Evolutionary conservation across 1,140 invertebrate genomes (phyloP), one percentile per base, ranked within the genome.

Genomic region (Ephestia elutella): DNA sequence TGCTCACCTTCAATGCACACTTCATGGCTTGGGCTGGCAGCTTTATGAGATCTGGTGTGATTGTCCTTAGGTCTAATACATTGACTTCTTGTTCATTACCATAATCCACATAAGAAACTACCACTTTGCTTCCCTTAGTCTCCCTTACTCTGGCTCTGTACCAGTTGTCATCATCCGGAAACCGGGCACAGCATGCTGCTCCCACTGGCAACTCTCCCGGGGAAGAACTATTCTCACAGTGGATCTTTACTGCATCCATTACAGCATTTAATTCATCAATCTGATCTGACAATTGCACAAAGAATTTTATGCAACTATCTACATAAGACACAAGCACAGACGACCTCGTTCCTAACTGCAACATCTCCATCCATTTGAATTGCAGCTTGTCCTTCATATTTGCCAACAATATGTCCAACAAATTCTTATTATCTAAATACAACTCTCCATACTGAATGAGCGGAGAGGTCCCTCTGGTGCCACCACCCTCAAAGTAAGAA

Each of bases 51-150:
- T 93, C 90, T 8, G 91, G 88, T 20, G 90, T 90, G 11, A 95
- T 94, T 5, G 82, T 82, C 62, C 92, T 91, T 11, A 96, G 78
- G 20, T 91, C 76, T 15, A 86, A 80, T 0, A 89, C 70, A 10
- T 90, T 73, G 10, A 94, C 90, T 49, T 89, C 89, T 72, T 94
- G 93, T 71, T 94, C 92, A 75, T 95, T 95, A 0, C 95, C 95
- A 89, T 94, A 95, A 82, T 96, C 95, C 0, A 96, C 92, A 82
- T 95, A 95, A 7, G 90, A 84, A 0, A 95, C 92, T 38, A 87
- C 86, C 2, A 91, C 77, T 51, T 84, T 81, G 2, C 89, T 82
- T 11, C 82, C 85, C 48, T 74, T 75, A 1, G 90, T 71, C 2
- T 80, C 76, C 15, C 91, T 71, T 7, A 94, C 90, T 68, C 92